Evolutionary conservation across 2,797 vertebrate species (phyloP).

Genomic region (Gymnodraco acuticeps): DNA sequence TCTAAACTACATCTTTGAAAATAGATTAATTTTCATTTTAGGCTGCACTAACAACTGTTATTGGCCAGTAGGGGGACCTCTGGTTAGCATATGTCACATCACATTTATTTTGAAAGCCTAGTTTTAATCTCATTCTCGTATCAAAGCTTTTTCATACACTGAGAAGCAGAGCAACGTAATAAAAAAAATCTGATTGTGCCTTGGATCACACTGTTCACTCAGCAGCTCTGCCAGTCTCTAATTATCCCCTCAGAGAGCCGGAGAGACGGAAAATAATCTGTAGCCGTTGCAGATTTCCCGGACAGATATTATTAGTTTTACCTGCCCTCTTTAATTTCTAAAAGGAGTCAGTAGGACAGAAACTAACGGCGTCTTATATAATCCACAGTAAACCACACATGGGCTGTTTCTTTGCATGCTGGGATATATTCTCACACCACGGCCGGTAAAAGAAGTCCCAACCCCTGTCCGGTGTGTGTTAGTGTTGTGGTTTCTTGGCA

Average conservation of each 20-base stretch:
- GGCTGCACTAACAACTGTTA: slow-evolving; percentile 32
- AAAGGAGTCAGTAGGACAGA: slow-evolving; percentile 28
- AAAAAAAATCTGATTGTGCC: slow-evolving; percentile 55
- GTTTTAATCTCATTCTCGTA: slow-evolving; percentile 37
- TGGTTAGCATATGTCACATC: slow-evolving; percentile 33
- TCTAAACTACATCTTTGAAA: background rate
- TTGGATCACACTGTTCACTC: slow-evolving; percentile 62
- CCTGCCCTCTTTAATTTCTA: slow-evolving; percentile 44
- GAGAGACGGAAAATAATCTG: slow-evolving; percentile 20
- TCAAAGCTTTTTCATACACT: slow-evolving; percentile 38
- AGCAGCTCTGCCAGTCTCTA: slow-evolving; percentile 63
- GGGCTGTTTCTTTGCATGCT: background rate
- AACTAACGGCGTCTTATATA: slow-evolving; percentile 16
- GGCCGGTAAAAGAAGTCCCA: slow-evolving; percentile 2
- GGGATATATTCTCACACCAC: background rate
- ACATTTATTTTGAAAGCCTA: slow-evolving; percentile 40
- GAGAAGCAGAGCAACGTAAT: slow-evolving; percentile 27
- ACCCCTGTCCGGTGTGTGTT: slow-evolving; percentile 3
- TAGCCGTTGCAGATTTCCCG: slow-evolving; percentile 49
- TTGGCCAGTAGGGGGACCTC: slow-evolving; percentile 23
- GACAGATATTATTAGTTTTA: slow-evolving; percentile 47
- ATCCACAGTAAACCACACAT: slow-evolving; percentile 1
- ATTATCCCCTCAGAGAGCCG: slow-evolving; percentile 62
- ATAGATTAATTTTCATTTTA: slow-evolving; percentile 27
- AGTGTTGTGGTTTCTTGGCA: slow-evolving; percentile 27